These are phyloP conservation scores for Thera obeliscata DNA, from an alignment of 2,888 invertebrate species.

Conservation along the genomic window DNA sequence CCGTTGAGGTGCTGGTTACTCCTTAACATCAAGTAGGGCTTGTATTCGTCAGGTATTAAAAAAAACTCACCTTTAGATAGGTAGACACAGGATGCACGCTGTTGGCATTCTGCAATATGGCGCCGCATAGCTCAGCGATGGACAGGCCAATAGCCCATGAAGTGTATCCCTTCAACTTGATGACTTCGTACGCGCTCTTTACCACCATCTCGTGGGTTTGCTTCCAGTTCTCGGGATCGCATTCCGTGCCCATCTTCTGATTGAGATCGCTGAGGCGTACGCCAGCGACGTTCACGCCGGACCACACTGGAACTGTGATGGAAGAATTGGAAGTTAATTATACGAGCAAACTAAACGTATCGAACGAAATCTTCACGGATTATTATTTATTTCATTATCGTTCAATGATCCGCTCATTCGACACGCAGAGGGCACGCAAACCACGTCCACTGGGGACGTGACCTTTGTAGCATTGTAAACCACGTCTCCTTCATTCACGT, in stretches of 20 bases:
- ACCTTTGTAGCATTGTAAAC: no score
- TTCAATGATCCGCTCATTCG: no score
- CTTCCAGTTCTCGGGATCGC: conserved; percentile 91
- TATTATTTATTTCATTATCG: no score
- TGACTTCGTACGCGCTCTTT: conserved; percentile 94
- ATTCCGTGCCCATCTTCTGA: conserved; percentile 87
- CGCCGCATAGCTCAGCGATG: conserved; percentile 88
- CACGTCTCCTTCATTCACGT: no score
- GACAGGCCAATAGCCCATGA: conserved; percentile 96
- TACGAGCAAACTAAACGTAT: neutral
- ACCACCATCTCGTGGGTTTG: conserved; percentile 92
- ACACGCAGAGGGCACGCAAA: no score
- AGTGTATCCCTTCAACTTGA: conserved; percentile 94
- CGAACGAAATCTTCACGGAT: no score
- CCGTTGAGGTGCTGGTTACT: no score
- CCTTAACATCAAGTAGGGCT: no score
- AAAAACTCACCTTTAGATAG: conserved; percentile 86
- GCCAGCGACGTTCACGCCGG: conserved; percentile 96
- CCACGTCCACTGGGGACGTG: no score
- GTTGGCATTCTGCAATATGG: conserved; percentile 89
- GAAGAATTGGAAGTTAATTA: neutral
- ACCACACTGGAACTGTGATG: conserved; percentile 93
- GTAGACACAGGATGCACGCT: conserved; percentile 92
- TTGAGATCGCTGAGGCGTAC: conserved; percentile 92
- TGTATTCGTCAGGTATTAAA: neutral